Base-by-base conservation (phyloP, 2,113 vertebrate species). In the Protobothrops flavoviridis region DNA sequence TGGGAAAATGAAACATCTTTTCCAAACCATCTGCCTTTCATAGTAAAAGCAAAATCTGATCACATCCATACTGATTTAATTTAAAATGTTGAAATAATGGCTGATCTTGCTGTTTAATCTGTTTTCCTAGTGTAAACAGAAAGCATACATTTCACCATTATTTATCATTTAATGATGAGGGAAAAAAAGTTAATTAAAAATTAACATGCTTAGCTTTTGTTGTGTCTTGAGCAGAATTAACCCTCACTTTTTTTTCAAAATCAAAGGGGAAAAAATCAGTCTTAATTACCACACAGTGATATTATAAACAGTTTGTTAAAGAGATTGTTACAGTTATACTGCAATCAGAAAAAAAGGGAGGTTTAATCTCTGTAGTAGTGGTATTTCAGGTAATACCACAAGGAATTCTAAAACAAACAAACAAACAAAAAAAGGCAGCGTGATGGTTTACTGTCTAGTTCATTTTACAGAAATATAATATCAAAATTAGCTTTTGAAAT, bases 1-100 rank as follows among this genome's bases (percentile, higher is more conserved):
- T 87, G 43, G 92, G 88, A 81, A 52, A 55, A 95, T 94, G 95
- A 95, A 94, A 24, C 87, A 74, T 90, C 94, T 89, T 57, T 94
- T 91, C 89, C 89, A 90, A 94, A 91, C 10, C 88, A 48, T 26
- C 57, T 91, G 90, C 61, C 45, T 86, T 96, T 93, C 6, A 17
- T 8, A 17, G 8, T 74, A 23, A 90, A 94, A 52, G 7, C 21
- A 7, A 48, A 11, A 9, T 0, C 4, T 6, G 50, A 69, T 90
- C 48, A 20, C 48, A 69, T 81, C 33, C 57, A 52, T n/a, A 64
- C n/a, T 90, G 57, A 92, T 94, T 94, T 92, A 88, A 86, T 48
- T 56, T 92, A 55, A 87, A 69, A 89, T 29, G 33, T 55, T 64
- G 24, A 92, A 56, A 90, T 94, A 94, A 92, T 87, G 50, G 53